Evolutionary conservation across 2,888 invertebrate species (phyloP), one percentile per base, ranked within the genome.

Genomic region (Pocota personata): DNA sequence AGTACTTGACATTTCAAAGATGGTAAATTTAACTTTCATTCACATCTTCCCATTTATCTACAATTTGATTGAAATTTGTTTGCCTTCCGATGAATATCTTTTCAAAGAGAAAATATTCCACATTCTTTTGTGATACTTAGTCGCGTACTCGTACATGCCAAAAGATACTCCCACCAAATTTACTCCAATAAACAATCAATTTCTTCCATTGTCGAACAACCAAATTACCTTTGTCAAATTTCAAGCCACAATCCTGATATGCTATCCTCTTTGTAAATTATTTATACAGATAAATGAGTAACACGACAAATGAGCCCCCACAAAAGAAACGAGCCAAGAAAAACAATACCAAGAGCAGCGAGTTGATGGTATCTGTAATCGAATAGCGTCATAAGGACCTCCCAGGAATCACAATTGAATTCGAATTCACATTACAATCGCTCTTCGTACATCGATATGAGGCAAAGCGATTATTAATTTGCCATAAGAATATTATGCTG

Each of bases 301-400:
- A 16, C 7, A 43, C 43, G 16, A 43, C 19, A 43, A 43, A 16
- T 43, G 5, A 43, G 1, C 16, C 12, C 14, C 4, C 4, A 43
- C 7, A 16, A 19, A 8, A 5, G n/a, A 43, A 7, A 3, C 16
- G 43, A 43, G 4, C 3, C 8, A 8, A 43, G 43, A 19, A 43
- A 43, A 43, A 43, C 43, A 43, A 27, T 27, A 24, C 7, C 21
- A 60, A 14, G 14, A 21, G 27, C 60, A 24, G 3, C 24, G 60
- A 60, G 27, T 60, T 60, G 27, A 27, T 60, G 27, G 40, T 60
- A 43, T 43, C 43, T 43, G 43, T 43, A 40, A 60, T 60, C 60
- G 43, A 40, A 43, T 12, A 4, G 12, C 14, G 21, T 24, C 24
- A 3, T 21, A 12, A 24, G 24, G 10, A 50, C 24, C 21, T 50